phyloP scores from a whole-genome alignment of 1,140 invertebrate genomes.

The Lepidurus packardi region DNA sequence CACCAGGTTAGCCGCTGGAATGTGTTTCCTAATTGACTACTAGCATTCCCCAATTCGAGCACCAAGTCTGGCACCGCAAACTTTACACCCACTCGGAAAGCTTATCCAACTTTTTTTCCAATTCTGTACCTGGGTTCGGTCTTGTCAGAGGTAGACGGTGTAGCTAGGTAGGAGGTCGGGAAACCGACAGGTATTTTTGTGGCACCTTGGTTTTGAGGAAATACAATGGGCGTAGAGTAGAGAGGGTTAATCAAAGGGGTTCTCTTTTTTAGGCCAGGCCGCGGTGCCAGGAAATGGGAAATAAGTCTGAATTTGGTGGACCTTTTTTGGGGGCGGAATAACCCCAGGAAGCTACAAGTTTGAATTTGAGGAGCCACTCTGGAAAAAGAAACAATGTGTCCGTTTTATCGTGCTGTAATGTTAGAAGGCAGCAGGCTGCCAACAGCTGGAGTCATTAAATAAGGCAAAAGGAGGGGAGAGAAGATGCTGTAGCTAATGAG shows the following conservation, averaged over 20 bases:
- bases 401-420: constrained; percentile 19
- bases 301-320: constrained; percentile 5
- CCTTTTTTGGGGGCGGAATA: neutral
- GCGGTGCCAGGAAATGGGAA: neutral
- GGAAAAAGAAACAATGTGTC: constrained; percentile 11
- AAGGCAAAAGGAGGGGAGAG: neutral
- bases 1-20: constrained; percentile 20
- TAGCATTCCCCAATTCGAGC: neutral
- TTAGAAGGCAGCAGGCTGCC: constrained; percentile 17
- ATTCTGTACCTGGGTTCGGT: neutral
- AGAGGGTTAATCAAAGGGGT: neutral
- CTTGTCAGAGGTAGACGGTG: neutral
- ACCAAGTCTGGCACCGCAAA: neutral
- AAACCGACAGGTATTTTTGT: constrained; percentile 10
- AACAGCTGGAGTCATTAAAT: constrained; percentile 22
- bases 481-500: constrained; percentile 18
- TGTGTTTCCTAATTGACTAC: neutral
- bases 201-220: neutral
- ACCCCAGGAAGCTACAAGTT: constrained; percentile 3
- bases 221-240: neutral
- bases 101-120: neutral
- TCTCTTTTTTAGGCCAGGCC: neutral
- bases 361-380: neutral
- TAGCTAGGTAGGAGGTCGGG: constrained; percentile 12
- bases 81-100: neutral